Conservation (phyloP, 2,113 vertebrate genomes). For the Gymnocephalus cernua region DNA sequence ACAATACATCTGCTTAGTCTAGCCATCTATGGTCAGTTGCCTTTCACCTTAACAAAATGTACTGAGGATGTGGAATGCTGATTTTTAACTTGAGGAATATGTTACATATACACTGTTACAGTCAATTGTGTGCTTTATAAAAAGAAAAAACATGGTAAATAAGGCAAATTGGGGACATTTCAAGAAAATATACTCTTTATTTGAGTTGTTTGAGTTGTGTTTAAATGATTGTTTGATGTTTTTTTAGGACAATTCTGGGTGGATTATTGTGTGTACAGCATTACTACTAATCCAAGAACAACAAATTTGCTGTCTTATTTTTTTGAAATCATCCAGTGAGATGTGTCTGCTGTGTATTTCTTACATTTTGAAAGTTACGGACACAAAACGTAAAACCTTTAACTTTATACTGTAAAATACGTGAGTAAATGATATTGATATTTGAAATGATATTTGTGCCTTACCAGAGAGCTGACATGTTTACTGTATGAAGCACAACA, state of each 20-base stretch:
- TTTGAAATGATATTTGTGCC: background rate
- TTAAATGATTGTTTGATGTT: background rate
- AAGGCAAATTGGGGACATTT: background rate
- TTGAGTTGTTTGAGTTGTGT: background rate
- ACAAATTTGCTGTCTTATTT: too few relatives aligned
- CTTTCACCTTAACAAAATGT: background rate
- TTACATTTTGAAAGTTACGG: background rate
- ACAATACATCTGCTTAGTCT: constrained; percentile 15
- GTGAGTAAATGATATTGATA: background rate
- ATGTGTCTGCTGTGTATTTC: background rate
- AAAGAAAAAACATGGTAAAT: background rate
- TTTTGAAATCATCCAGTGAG: too few relatives aligned
- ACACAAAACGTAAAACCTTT: background rate
- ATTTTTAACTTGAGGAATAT: background rate
- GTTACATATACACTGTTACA: background rate
- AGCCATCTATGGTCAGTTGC: constrained; percentile 8
- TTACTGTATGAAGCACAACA: background rate
- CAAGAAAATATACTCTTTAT: background rate
- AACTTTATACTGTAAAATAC: background rate
- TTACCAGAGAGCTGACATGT: background rate
- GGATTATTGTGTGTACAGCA: background rate
- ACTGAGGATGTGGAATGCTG: background rate
- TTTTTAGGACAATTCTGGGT: background rate
- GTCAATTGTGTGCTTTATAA: background rate
- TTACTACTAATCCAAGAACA: background rate